phyloP scores from a whole-genome alignment of 2,888 invertebrate genomes.

The Mythimna lalbum region DNA sequence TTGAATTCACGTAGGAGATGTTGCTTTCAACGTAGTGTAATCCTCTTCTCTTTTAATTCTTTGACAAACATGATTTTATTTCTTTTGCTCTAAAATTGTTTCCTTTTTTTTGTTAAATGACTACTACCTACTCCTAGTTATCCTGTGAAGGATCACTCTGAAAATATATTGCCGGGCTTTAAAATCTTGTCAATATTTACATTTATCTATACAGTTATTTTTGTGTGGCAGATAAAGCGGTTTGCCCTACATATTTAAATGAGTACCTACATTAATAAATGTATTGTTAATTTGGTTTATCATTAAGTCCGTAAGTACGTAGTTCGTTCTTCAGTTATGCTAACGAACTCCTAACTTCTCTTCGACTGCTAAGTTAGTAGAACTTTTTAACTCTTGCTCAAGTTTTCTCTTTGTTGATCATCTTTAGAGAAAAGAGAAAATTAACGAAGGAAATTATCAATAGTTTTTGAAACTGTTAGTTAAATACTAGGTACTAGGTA shows the following conservation, averaged over 20 bases:
- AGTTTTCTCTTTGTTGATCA: slow-evolving; percentile 35
- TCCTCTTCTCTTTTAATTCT: slow-evolving; percentile 38
- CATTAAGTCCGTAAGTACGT: slow-evolving; percentile 16
- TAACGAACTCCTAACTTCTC: slow-evolving; percentile 41
- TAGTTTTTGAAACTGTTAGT: not conserved
- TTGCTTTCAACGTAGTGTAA: slow-evolving; percentile 28
- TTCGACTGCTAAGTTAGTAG: slow-evolving; percentile 16
- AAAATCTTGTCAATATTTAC: slow-evolving; percentile 6
- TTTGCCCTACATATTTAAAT: slow-evolving; percentile 28
- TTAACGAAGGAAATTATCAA: slow-evolving; percentile 19
- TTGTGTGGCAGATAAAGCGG: slow-evolving; percentile 7
- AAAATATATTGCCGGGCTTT: not conserved
- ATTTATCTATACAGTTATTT: not conserved
- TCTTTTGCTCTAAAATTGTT: slow-evolving; percentile 19
- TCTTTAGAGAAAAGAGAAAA: slow-evolving; percentile 14
- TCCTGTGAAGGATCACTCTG: not conserved
- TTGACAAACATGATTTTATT: slow-evolving; percentile 29
- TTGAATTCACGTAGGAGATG: slow-evolving; percentile 44
- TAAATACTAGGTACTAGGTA: too few relatives aligned
- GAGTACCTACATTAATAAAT: slow-evolving; percentile 19
- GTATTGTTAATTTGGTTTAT: slow-evolving; percentile 33
- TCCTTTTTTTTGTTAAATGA: slow-evolving; percentile 12
- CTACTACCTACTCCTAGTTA: too few relatives aligned
- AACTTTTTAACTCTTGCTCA: slow-evolving; percentile 42
- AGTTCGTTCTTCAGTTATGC: slow-evolving; percentile 35